phyloP scores from a whole-genome alignment of 2,888 invertebrate genomes.

The Nomada ferruginata region DNA sequence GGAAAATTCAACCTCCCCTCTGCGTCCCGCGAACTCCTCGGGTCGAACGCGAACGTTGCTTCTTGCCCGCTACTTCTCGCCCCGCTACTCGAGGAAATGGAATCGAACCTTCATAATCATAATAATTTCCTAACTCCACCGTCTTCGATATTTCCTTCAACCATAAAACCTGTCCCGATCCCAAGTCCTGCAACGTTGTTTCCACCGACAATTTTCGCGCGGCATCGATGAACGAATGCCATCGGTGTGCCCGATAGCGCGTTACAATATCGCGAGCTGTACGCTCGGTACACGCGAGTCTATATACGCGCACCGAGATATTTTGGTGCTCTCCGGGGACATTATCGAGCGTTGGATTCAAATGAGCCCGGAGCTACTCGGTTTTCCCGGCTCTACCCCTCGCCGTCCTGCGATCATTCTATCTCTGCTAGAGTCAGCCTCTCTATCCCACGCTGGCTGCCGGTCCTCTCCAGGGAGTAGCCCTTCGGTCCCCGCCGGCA shows the following conservation, averaged over 20 bases:
- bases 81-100: conserved; percentile 32
- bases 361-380: conserved; percentile 77
- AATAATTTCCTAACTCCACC: conserved; percentile 34
- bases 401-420: conserved; percentile 11
- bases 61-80: conserved; percentile 69
- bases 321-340: conserved; percentile 76
- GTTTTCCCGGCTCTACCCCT: conserved; percentile 60
- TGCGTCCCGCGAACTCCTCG: conserved; percentile 34
- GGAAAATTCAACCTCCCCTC: conserved; percentile 65
- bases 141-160: background rate
- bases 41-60: conserved; percentile 72
- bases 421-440: conserved; percentile 11
- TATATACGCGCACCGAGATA: conserved; percentile 65
- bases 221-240: conserved; percentile 64
- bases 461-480: conserved; percentile 72
- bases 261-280: conserved; percentile 37
- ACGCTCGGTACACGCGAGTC: conserved; percentile 2
- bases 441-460: conserved; percentile 40
- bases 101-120: conserved; percentile 24
- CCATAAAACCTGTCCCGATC: background rate
- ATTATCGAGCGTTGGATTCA: conserved; percentile 80
- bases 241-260: conserved; percentile 21
- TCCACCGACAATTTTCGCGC: conserved; percentile 42
- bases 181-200: background rate
- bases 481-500: conserved; percentile 45